These are phyloP conservation scores for Chrysodeixis includens DNA, from an alignment of 2,888 invertebrate genomes.

Conservation along the genomic window DNA sequence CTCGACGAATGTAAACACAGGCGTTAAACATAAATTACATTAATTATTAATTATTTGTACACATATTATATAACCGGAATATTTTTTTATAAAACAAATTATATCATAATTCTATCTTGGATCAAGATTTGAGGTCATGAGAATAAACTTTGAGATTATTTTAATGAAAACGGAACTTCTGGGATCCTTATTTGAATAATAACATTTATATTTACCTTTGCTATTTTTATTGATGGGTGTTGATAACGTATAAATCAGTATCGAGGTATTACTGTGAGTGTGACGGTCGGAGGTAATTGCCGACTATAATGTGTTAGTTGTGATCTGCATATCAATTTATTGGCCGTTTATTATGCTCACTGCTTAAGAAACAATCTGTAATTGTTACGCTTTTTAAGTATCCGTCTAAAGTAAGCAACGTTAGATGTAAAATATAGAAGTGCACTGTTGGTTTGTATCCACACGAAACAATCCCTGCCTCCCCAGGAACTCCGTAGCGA, in stretches of 20 bases:
- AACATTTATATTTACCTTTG: conserved; percentile 4
- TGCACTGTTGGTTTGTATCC: no score
- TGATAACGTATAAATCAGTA: conserved; percentile 11
- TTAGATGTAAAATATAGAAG: no score
- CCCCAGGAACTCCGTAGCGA: no score
- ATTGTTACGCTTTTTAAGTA: no score
- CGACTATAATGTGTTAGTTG: background rate
- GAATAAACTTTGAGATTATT: conserved; percentile 58
- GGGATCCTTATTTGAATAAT: conserved; percentile 14
- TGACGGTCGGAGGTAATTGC: background rate
- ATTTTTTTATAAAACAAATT: conserved; percentile 43
- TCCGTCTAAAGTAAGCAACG: no score
- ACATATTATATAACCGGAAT: conserved; percentile 58
- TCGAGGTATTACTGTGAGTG: background rate
- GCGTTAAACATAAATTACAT: conserved; percentile 53
- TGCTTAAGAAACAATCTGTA: background rate
- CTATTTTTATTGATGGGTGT: conserved; percentile 3
- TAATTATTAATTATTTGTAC: conserved; percentile 56
- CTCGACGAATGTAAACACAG: conserved; percentile 59
- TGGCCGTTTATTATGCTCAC: background rate
- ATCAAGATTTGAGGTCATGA: conserved; percentile 63
- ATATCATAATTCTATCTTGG: conserved; percentile 41
- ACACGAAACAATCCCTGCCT: no score
- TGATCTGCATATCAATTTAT: conserved; percentile 25
- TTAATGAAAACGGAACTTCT: conserved; percentile 61